Evolutionary conservation across 2,888 invertebrate genomes (phyloP), one percentile per base, ranked within the genome.

Genomic region (Lepeophtheirus nordmannii): DNA sequence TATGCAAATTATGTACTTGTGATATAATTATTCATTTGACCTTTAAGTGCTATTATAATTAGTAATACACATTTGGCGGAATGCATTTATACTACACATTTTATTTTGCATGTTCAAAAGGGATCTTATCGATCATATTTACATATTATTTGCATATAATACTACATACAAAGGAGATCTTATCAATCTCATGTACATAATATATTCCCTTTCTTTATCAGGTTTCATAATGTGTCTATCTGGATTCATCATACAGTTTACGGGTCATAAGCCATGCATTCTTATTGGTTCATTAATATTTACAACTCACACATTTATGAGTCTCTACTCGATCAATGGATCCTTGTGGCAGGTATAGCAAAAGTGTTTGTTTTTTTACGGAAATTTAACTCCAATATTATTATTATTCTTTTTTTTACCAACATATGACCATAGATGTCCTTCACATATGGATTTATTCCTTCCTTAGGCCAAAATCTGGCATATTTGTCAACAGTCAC

Each of bases 221-320:
- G 53, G 53, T 1, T 46, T 46, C 53, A 46, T 46, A 14, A 46
- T 46, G 53, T 46, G 53, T 17, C 17, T 46, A 46, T 46, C 53
- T 46, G 53, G 53, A 46, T 46, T 46, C 17, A 46, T 46, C 8
- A 8, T 46, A 14, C 53, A 46, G 53, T 46, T 46, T 46, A 46
- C 53, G 53, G 53, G 53, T 46, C 53, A 46, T 17, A 46, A 46
- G 8, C 53, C 53, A n/a, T 46, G 53, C 17, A 46, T 46, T n/a
- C 53, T 46, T 17, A 14, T 46, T 46, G 53, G 53, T 2, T 2
- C 53, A 46, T 8, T 46, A 8, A 46, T 46, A 46, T 46, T n/a
- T 17, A n/a, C 8, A 5, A 5, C 53, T 17, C 53, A 46, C 53
- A 17, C 53, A 14, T 46, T 46, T 46, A 46, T 46, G 53, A 46